Evolutionary conservation across 2,888 invertebrate genomes (phyloP).

Genomic region (Drosophila macrospina): DNA sequence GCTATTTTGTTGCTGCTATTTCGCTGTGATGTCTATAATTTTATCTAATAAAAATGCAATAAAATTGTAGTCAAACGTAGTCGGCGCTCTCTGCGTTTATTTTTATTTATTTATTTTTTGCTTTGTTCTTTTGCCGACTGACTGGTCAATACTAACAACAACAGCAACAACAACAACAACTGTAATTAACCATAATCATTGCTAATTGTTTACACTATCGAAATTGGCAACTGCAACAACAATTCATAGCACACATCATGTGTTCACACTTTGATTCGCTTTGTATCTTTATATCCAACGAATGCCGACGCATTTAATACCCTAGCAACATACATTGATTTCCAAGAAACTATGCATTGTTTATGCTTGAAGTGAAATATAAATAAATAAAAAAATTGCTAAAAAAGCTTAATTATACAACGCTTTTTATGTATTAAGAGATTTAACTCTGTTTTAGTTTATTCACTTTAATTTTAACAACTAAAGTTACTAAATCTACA

Average conservation of each 20-base stretch:
- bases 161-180: conserved; percentile 8
- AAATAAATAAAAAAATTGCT: too few relatives aligned
- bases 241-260: conserved; percentile 6
- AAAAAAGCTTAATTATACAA: too few relatives aligned
- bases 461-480: too few relatives aligned
- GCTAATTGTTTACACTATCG: conserved; percentile 45
- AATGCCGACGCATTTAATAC: background rate
- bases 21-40: conserved; percentile 67
- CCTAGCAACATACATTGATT: background rate
- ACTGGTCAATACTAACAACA: conserved; percentile 18
- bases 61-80: conserved; percentile 53
- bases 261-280: conserved; percentile 21
- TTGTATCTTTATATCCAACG: conserved; percentile 3
- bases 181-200: conserved; percentile 28
- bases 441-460: too few relatives aligned
- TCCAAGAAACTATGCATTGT: too few relatives aligned
- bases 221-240: conserved; percentile 30
- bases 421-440: too few relatives aligned
- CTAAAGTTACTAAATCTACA: too few relatives aligned
- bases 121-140: conserved; percentile 65
- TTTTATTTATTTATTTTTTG: conserved; percentile 26
- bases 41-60: conserved; percentile 73
- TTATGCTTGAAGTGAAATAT: too few relatives aligned
- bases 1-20: conserved; percentile 26
- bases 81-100: conserved; percentile 46